These are phyloP conservation scores for Gallinago nigripennis DNA, from an alignment of 2,797 vertebrate genomes.

Conservation along the genomic window DNA sequence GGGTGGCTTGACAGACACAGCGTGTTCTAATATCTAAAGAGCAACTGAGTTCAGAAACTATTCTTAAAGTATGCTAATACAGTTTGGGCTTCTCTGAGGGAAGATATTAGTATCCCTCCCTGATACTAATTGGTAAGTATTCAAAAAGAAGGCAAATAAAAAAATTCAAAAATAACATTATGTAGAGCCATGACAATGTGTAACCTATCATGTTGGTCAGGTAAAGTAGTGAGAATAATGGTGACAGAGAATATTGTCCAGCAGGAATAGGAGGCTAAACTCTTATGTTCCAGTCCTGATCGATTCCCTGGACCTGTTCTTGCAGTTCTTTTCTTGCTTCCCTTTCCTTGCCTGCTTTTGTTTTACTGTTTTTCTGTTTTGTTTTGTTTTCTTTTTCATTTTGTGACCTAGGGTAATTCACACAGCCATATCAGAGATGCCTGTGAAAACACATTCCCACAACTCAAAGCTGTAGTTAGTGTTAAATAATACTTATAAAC, in stretches of 20 bases:
- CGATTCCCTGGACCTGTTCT: background rate
- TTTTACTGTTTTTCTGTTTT: background rate
- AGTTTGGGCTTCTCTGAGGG: background rate
- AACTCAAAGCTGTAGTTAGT: background rate
- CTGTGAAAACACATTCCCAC: background rate
- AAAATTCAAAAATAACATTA: background rate
- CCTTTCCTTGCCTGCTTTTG: background rate
- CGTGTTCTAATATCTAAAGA: background rate
- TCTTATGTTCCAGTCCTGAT: background rate
- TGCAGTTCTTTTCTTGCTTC: background rate
- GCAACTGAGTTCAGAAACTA: background rate
- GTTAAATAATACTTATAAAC: background rate
- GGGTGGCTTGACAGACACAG: background rate
- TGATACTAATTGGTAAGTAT: background rate
- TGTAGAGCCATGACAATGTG: background rate
- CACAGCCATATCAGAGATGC: background rate
- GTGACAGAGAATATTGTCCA: background rate
- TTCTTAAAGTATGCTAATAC: background rate
- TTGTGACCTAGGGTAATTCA: background rate
- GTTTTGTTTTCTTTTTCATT: background rate
- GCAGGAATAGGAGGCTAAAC: background rate
- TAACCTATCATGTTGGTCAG: background rate
- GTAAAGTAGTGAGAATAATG: background rate
- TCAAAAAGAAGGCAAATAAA: background rate
- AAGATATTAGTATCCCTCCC: background rate